Base-by-base conservation (phyloP, 2,797 vertebrate species). In the Lycodopsis pacificus region DNA sequence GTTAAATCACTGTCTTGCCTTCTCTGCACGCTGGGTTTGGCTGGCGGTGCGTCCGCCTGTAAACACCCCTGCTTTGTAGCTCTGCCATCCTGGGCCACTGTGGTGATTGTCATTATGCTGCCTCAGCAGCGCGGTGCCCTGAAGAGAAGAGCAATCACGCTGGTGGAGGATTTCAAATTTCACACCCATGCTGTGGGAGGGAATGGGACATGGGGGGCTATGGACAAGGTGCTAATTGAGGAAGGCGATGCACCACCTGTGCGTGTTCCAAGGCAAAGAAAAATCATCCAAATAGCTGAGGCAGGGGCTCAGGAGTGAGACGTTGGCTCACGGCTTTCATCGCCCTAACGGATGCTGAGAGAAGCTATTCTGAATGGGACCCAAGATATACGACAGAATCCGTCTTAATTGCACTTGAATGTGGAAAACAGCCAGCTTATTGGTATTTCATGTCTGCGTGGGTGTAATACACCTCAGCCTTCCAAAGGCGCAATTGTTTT, bases 181-280 rank as follows among this genome's bases (percentile, higher is more conserved):
- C 87, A 88, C 80, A 82, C 85, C 20, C 72, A 54, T 77, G 56
- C 81, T 76, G 86, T 59, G 79, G 70, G 79, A 88, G 77, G 78
- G 80, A 89, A 76, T 69, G 14, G 76, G 78, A 77, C 83, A 85
- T 65, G 61, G 81, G 83, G 68, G 77, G 76, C 63, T 87, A 71
- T 81, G 83, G 89, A 88, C 63, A 73, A 85, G 78, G 83, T 88
- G 86, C 89, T 95, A 95, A 94, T 94, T 95, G 89, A 89, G 82
- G 84, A 91, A 91, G 84, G 86, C 66, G 68, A 85, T 77, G 48
- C 80, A 80, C 88, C 74, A 83, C 86, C 87, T 86, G 79, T 83
- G 65, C 73, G 85, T 86, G 70, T 34, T 86, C 62, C 73, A 80
- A 72, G 74, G 68, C 9, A 2, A 84, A 77, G 25, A 25, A 5